A percentile compares a stretch with the other conserved stretches of the same genome.
Conservation (phyloP, 2,797 vertebrate genomes). For the Ctenopoma kingsleyae region DNA sequence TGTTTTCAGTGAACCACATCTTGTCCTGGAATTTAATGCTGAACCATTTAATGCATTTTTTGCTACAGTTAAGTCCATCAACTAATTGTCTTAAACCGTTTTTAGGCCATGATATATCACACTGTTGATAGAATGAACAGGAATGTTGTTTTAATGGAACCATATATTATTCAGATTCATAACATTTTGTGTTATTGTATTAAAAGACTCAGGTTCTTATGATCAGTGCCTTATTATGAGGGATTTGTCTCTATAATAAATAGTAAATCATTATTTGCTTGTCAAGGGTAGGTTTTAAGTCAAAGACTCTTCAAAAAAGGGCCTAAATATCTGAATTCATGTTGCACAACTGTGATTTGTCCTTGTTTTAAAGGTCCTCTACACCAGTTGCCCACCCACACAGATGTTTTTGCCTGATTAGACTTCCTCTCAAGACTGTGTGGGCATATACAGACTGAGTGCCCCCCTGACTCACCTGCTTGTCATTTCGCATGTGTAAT, state of each 20-base stretch:
- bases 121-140: neutral
- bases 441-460: conserved; percentile 21
- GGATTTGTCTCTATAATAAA: too few relatives aligned
- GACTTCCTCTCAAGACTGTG: conserved; percentile 27
- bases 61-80: neutral
- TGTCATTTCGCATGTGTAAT: conserved; percentile 5
- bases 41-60: neutral
- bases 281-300: neutral
- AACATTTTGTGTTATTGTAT: neutral
- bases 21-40: neutral
- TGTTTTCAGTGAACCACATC: neutral
- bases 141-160: neutral
- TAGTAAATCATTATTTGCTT: neutral
- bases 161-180: neutral
- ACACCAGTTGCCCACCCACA: conserved; percentile 11
- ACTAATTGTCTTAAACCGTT: neutral
- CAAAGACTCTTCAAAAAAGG: neutral
- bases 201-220: neutral
- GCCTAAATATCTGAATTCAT: neutral
- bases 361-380: conserved; percentile 12
- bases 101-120: neutral
- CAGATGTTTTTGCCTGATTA: conserved; percentile 33
- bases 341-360: neutral
- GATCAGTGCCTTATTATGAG: too few relatives aligned
- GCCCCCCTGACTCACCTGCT: conserved; percentile 34